A percentile compares a stretch with the other conserved stretches of the same genome.
These are phyloP conservation scores for Lampropteryx suffumata DNA, from an alignment of 2,888 invertebrate species.

Conservation along the genomic window DNA sequence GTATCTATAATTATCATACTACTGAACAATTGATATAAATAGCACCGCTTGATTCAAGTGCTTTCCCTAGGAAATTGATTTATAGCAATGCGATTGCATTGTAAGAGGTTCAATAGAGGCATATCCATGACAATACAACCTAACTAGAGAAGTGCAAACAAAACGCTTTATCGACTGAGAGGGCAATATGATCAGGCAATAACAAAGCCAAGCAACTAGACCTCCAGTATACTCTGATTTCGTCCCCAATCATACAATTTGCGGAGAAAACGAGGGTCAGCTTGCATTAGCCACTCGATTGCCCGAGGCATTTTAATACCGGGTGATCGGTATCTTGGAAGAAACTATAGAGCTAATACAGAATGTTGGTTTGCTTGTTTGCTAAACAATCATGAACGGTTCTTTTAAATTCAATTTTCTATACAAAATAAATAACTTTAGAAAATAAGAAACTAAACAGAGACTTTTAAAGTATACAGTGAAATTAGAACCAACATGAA, in stretches of 20 bases:
- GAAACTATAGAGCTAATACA: constrained; percentile 12
- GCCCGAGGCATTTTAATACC: constrained; percentile 30
- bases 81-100: background rate
- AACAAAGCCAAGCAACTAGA: constrained; percentile 35
- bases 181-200: constrained; percentile 41
- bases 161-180: constrained; percentile 42
- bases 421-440: too few relatives aligned
- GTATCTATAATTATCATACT: too few relatives aligned
- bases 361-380: constrained; percentile 12
- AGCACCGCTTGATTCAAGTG: constrained; percentile 7
- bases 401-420: constrained; percentile 14
- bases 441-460: too few relatives aligned
- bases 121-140: constrained; percentile 4
- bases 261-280: constrained; percentile 19
- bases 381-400: constrained; percentile 15
- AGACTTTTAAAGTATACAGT: too few relatives aligned
- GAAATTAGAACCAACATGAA: too few relatives aligned
- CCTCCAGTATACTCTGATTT: constrained; percentile 24
- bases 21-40: too few relatives aligned
- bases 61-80: background rate
- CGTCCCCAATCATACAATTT: constrained; percentile 13
- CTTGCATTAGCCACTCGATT: constrained; percentile 23
- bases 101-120: background rate
- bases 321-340: constrained; percentile 16
- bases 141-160: constrained; percentile 41